Conservation (phyloP, 2,797 vertebrate genomes). For the Galago senegalensis region DNA sequence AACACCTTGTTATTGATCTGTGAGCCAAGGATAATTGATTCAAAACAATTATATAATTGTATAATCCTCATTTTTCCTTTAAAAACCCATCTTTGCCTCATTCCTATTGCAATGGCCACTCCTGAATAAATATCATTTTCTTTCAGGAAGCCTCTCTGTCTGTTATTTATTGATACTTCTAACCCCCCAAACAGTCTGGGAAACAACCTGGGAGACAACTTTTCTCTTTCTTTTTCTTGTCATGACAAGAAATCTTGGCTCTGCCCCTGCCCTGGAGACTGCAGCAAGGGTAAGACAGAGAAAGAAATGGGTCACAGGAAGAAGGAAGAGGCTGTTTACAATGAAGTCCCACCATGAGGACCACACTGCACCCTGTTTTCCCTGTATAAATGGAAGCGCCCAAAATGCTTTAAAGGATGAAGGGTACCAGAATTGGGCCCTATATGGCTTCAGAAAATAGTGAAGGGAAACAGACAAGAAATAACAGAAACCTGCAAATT, state of each 20-base stretch:
- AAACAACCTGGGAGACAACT: background rate
- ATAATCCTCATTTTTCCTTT: background rate
- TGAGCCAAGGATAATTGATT: background rate
- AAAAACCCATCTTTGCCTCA: background rate
- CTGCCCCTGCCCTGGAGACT: background rate
- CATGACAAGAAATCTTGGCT: background rate
- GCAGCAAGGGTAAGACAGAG: background rate
- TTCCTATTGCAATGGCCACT: background rate
- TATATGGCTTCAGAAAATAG: constrained; percentile 32
- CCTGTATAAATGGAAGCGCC: constrained; percentile 56
- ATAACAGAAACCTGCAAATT: constrained; percentile 68
- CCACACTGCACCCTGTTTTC: too few species aligned
- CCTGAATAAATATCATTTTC: background rate
- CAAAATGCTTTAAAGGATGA: constrained; percentile 78
- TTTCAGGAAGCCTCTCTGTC: background rate
- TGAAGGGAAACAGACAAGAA: background rate
- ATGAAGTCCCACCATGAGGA: accelerated
- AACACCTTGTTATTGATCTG: background rate
- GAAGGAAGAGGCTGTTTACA: background rate
- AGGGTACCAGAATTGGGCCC: constrained; percentile 73
- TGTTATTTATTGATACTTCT: background rate
- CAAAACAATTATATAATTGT: background rate
- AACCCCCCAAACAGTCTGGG: background rate
- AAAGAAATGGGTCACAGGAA: background rate
- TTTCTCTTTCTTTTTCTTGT: background rate